Conservation (phyloP, 2,797 vertebrate species). For the Muscicapa striata region DNA sequence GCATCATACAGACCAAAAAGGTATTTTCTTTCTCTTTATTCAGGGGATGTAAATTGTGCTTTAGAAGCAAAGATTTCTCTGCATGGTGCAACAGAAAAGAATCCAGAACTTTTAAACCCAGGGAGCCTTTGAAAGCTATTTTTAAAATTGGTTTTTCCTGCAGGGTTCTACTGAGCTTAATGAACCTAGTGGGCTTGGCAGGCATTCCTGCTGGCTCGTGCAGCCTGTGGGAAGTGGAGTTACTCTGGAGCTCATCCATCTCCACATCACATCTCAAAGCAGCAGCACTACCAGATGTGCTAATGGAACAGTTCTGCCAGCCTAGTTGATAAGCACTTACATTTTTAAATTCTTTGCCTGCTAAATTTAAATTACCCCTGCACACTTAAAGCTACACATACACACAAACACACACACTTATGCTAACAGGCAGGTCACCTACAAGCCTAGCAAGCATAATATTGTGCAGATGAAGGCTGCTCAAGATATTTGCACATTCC, state of each 20-base stretch:
- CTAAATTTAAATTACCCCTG: slow-evolving; percentile 39
- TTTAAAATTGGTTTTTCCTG: slow-evolving; percentile 50
- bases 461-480: neutral
- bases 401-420: neutral
- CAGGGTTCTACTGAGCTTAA: slow-evolving; percentile 66
- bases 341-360: slow-evolving; percentile 26
- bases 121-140: slow-evolving; percentile 57
- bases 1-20: neutral
- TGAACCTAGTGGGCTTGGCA: slow-evolving; percentile 67
- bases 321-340: neutral
- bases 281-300: slow-evolving; percentile 64
- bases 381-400: neutral
- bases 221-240: slow-evolving; percentile 29
- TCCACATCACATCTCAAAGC: slow-evolving; percentile 48
- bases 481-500: neutral
- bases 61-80: slow-evolving; percentile 23
- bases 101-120: slow-evolving; percentile 54
- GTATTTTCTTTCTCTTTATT: neutral
- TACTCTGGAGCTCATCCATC: slow-evolving; percentile 66
- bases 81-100: neutral
- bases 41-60: neutral
- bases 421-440: neutral
- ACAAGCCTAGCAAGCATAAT: neutral
- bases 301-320: slow-evolving; percentile 59
- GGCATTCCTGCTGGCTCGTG: slow-evolving; percentile 53